Evolutionary conservation across 2,888 invertebrate species (phyloP).

Genomic region (Drosophila multiciliata): DNA sequence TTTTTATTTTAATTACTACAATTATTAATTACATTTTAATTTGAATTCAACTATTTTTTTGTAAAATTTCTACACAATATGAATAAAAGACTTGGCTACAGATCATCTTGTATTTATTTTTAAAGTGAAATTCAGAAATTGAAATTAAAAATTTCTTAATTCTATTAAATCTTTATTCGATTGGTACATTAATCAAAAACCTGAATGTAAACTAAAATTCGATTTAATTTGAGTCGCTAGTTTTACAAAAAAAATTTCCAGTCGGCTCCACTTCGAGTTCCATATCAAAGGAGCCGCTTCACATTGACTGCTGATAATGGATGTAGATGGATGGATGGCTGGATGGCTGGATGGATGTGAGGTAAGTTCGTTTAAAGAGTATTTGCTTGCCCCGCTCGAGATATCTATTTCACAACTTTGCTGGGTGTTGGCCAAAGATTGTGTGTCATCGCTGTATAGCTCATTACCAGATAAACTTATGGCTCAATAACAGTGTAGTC

Average conservation of each 20-base stretch:
- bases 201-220: too few species aligned
- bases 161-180: too few species aligned
- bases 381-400: conserved; percentile 48
- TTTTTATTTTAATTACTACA: not conserved
- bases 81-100: not conserved
- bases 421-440: conserved; percentile 72
- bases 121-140: not conserved
- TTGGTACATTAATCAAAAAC: too few species aligned
- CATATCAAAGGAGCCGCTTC: conserved; percentile 58
- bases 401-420: conserved; percentile 66
- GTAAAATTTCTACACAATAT: not conserved
- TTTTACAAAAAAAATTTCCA: not conserved
- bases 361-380: conserved; percentile 46
- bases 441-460: conserved; percentile 61
- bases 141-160: not conserved
- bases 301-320: conserved; percentile 50
- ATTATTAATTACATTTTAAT: not conserved
- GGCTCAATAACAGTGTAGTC: conserved; percentile 11
- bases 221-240: not conserved
- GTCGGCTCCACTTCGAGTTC: conserved; percentile 8
- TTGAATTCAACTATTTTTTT: not conserved
- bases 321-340: conserved; percentile 46
- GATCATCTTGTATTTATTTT: not conserved
- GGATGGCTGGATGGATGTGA: conserved; percentile 14
- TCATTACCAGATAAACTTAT: conserved; percentile 60